Base-by-base conservation (phyloP, 2,797 vertebrate species). In the Cichlasoma orientale region DNA sequence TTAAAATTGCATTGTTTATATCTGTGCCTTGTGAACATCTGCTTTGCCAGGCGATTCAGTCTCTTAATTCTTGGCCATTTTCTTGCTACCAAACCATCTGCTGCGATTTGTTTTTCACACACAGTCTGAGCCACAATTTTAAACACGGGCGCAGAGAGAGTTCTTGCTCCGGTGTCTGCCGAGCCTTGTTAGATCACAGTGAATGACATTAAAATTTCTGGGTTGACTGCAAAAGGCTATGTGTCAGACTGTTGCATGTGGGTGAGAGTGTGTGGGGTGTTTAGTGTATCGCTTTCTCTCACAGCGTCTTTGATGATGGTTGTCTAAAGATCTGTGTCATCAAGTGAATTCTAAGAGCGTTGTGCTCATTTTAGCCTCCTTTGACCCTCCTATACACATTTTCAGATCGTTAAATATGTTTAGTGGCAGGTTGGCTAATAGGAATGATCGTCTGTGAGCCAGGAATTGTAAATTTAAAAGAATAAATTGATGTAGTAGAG, bases 351-450 rank as follows among this genome's bases (percentile, higher is more conserved):
- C 73, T 36, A 44, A 50, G 41, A 54, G 56, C 44, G n/a, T 29
- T 84, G 72, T 53, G 38, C 29, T 83, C 25, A 36, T 83, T 84
- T 53, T 36, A 74, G 7, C 36, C 61, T 71, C 29, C 38, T 59
- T 66, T 61, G 50, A 77, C 70, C 50, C 59, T 14, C 66, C 54
- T 38, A 27, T 56, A 72, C 58, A 27, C 31, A 71, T 72, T 82
- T 78, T 80, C 56, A 82, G 61, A 66, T 56, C 56, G 76, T 68
- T 75, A 31, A 56, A 75, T 85, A 56, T 53, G 74, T 80, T 80
- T 78, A 69, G 33, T 83, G 78, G 53, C 79, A 82, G 78, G 63
- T 68, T 73, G 59, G 69, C 56, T 78, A 66, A 84, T 90, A 63
- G 58, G 59, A 86, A 77, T 84, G 81, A 77, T 86, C n/a, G 76